Conservation (phyloP, 1,140 invertebrate species). For the Leptinotarsa texana region DNA sequence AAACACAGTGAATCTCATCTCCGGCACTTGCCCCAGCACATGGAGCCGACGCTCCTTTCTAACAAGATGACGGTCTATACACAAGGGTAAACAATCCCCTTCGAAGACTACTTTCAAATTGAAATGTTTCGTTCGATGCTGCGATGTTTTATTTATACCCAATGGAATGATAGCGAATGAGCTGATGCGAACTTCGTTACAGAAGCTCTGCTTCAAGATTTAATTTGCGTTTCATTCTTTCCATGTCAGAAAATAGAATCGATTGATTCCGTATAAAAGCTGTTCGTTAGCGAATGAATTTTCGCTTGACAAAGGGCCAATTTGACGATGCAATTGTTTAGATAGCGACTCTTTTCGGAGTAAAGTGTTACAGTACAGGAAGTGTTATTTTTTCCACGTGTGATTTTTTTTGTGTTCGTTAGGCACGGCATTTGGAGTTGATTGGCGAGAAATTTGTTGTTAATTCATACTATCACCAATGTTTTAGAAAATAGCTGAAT, state of each 20-base stretch:
- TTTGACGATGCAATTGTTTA: slow-evolving; percentile 14
- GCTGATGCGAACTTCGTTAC: not conserved
- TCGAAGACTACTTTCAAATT: slow-evolving; percentile 28
- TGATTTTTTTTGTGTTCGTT: too few relatives aligned
- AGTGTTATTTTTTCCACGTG: too few relatives aligned
- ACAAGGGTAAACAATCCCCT: slow-evolving; percentile 17
- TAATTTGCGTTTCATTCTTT: slow-evolving; percentile 20
- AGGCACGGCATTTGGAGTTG: too few relatives aligned
- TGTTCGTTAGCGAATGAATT: slow-evolving; percentile 23
- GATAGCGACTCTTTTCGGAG: not conserved
- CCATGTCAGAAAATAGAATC: slow-evolving; percentile 2
- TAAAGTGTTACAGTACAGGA: not conserved
- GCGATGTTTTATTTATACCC: slow-evolving; percentile 29
- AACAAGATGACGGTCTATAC: slow-evolving; percentile 22
- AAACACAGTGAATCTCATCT: slow-evolving; percentile 2
- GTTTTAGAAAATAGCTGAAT: too few relatives aligned
- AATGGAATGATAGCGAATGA: slow-evolving; percentile 19
- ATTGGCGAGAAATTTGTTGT: too few relatives aligned
- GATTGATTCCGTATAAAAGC: slow-evolving; percentile 12
- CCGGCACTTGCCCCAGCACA: not conserved
- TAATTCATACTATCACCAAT: too few relatives aligned
- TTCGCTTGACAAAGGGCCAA: slow-evolving; percentile 14
- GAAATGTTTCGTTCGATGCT: slow-evolving; percentile 23
- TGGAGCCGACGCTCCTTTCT: slow-evolving; percentile 11
- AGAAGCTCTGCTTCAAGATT: slow-evolving; percentile 4